Evolutionary conservation across 2,113 vertebrate species (phyloP), one percentile per base, ranked within the genome.

Genomic region (Anguilla japonica): DNA sequence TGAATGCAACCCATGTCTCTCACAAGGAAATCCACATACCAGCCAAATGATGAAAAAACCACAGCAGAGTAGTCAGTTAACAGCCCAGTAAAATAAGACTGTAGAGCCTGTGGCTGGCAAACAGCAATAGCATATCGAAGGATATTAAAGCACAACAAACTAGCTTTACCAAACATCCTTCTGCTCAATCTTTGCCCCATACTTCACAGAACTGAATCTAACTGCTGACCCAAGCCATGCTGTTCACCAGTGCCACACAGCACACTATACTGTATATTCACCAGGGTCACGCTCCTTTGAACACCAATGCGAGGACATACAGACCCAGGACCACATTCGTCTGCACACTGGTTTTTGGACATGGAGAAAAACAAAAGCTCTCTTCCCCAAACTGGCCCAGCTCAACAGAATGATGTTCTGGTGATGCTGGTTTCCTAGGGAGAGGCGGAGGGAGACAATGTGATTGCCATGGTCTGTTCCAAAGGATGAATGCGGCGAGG

Each of bases 401-500:
- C 13, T 13, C 56, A 20, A 53, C 92, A 90, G 91, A 79, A 88
- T 86, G 90, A 87, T 90, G 91, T 91, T 86, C 89, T 89, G 83
- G 83, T 91, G 80, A 29, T 22, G 46, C 40, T 88, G 83, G 56
- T 6, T 26, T 67, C 18, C 18, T 83, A 39, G 46, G 80, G 88
- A 63, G 85, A 83, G 93, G 88, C 92, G 82, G 88, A 90, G 82
- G 89, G 89, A 92, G 92, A 95, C 93, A 94, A 95, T 94, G 90
- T 90, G 92, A 95, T 92, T 94, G 95, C 94, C 93, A 92, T 93
- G 90, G 91, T 90, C 90, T 93, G 92, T 94, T 93, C 92, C 90
- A 84, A 88, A 91, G 93, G 92, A 93, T 93, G 92, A 94, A 93
- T 94, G 92, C 93, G 91, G 92, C 89, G 92, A 96, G 96, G 95